These are phyloP conservation scores for Threskiornis aethiopicus DNA, from an alignment of 2,797 vertebrate species.

Conservation along the genomic window DNA sequence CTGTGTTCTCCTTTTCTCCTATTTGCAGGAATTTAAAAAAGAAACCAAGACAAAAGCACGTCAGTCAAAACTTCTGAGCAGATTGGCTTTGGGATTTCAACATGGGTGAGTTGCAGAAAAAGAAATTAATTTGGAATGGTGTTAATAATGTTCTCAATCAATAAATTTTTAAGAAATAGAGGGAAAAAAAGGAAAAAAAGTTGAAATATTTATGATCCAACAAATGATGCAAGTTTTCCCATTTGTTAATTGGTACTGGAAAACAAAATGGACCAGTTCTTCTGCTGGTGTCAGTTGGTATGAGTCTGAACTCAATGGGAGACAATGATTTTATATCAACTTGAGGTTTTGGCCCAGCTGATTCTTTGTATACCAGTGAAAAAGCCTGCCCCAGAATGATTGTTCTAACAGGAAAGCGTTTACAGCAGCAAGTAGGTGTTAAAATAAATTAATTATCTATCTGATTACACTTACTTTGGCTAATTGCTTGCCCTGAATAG, in stretches of 20 bases:
- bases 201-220: not conserved
- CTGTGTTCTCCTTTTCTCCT: not conserved
- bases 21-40: not conserved
- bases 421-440: not conserved
- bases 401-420: not conserved
- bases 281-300: not conserved
- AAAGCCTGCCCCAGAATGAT: not conserved
- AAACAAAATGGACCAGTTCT: not conserved
- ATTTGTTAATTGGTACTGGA: not conserved
- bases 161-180: not conserved
- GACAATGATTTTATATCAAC: not conserved
- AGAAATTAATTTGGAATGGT: not conserved
- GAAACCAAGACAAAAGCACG: not conserved
- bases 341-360: not conserved
- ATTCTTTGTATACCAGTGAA: not conserved
- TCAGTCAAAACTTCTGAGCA: not conserved
- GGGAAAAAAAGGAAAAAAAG: fast-evolving
- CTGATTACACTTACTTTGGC: not conserved
- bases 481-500: not conserved
- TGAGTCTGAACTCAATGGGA: not conserved
- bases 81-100: not conserved
- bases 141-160: not conserved
- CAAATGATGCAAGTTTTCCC: not conserved
- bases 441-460: not conserved
- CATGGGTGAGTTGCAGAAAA: not conserved